phyloP scores from a whole-genome alignment of 2,888 invertebrate genomes.

The Nycteola revayana region DNA sequence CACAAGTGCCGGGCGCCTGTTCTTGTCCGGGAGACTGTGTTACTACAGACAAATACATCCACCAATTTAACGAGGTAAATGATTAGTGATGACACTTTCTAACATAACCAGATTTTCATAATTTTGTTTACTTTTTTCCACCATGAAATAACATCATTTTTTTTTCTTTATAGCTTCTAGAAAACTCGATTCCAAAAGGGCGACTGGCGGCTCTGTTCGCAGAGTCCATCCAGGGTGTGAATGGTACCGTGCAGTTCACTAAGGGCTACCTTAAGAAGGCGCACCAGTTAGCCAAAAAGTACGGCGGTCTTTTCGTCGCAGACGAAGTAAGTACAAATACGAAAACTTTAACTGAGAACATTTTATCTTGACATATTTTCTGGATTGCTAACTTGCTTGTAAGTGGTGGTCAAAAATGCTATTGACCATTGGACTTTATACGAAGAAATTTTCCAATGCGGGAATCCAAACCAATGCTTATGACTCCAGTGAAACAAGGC shows the following conservation, averaged over 20 bases:
- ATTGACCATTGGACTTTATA: no score
- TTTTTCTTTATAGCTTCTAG: conserved; percentile 83
- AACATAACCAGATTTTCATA: no score
- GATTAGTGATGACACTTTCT: no score
- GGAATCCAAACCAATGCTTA: no score
- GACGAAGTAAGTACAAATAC: conserved; percentile 93
- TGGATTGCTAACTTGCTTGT: no score
- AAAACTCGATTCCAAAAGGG: conserved; percentile 89
- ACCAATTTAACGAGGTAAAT: conserved; percentile 87
- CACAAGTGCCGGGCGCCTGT: conserved; percentile 87
- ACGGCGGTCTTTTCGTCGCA: conserved; percentile 94
- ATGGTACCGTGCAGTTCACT: conserved; percentile 96
- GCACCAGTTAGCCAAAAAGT: conserved; percentile 87
- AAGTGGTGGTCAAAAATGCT: no score
- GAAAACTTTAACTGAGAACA: no score
- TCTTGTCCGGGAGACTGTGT: conserved; percentile 85
- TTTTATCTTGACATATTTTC: no score
- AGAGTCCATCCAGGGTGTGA: conserved; percentile 98
- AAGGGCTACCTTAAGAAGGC: conserved; percentile 92
- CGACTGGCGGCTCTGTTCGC: conserved; percentile 94
- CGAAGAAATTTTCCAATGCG: no score
- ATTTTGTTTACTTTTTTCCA: no score
- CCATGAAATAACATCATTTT: no score
- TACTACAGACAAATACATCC: conserved; percentile 90
- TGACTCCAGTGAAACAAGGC: no score